Base-by-base conservation (phyloP, 2,113 vertebrate species). In the Oryzias melastigma region DNA sequence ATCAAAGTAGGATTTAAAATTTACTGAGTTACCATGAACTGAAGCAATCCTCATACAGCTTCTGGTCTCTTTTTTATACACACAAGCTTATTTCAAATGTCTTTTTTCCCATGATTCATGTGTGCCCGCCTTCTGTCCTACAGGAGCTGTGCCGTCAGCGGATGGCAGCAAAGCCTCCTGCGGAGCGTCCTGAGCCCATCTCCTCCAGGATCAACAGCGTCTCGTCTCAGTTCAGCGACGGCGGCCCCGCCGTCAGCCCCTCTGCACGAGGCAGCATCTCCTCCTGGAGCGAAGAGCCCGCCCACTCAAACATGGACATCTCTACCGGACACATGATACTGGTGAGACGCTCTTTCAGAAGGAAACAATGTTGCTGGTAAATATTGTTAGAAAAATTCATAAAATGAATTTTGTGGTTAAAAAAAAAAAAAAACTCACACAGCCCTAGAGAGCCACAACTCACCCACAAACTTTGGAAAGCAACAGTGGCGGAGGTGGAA, bases 251-350 rank as follows among this genome's bases (percentile, higher is more conserved):
- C 8, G 83, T 93, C 68, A 98, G 96, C 80, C 97, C 97, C 0
- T 95, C 95, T 0, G 92, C 94, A 0, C 89, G 96, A 1, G 94
- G 95, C 88, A 98, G 95, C 90, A 90, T 95, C 0, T 97, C 96
- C 0, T 98, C 97, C 62, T 99, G 97, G 97, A 93, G 93, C 0
- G 97, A 99, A 78, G 97, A 99, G 58, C 97, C 97, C 0, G 94
- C 89, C 22, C 95, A 94, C 76, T 93, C 95, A 71, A 94, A 94
- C 90, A 97, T 99, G 96, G 97, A 99, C 92, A 99, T 99, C 91
- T 98, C 97, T 79, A 99, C 97, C 0, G 97, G 97, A 54, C 97
- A 99, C 93, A 95, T 98, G 95, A 97, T 99, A 61, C 89, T 99
- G 95, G 97, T 99, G 65, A 73, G 54, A 69, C 20, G 24, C 24